Conservation (phyloP, 2,888 invertebrate species). For the Caprella mutica region DNA sequence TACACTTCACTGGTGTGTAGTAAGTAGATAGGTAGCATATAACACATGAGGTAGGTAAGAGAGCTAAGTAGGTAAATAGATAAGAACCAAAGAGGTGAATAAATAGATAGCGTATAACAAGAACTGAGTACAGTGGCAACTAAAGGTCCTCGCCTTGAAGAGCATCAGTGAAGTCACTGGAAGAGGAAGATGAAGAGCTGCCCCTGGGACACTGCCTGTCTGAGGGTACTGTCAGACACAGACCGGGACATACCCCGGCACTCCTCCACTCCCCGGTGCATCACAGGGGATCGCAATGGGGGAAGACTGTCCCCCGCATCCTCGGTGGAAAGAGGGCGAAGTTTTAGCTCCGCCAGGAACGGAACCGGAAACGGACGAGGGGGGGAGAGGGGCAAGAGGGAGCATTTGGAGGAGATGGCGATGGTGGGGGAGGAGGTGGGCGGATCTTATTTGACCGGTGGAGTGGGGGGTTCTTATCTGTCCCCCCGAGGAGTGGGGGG, state of each 20-base stretch:
- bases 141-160: too few relatives aligned
- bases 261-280: conserved; percentile 17
- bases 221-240: conserved; percentile 40
- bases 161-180: conserved; percentile 41
- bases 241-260: conserved; percentile 39
- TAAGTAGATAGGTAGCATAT: too few relatives aligned
- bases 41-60: too few relatives aligned
- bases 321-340: conserved; percentile 4
- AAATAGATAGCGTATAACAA: too few relatives aligned
- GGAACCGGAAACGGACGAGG: conserved; percentile 27
- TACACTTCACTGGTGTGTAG: too few relatives aligned
- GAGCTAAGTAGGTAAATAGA: too few relatives aligned
- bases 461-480: not conserved
- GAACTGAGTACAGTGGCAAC: too few relatives aligned
- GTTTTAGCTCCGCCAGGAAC: conserved; percentile 22
- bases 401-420: conserved; percentile 9
- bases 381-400: conserved; percentile 28
- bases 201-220: conserved; percentile 38
- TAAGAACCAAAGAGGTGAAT: too few relatives aligned
- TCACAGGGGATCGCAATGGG: conserved; percentile 22
- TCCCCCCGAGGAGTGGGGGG: not conserved
- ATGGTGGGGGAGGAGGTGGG: conserved; percentile 4
- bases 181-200: conserved; percentile 39
- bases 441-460: too few relatives aligned
- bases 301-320: conserved; percentile 30